Conservation (phyloP, 2,888 invertebrate species). For the Galerucella nymphaeae region DNA sequence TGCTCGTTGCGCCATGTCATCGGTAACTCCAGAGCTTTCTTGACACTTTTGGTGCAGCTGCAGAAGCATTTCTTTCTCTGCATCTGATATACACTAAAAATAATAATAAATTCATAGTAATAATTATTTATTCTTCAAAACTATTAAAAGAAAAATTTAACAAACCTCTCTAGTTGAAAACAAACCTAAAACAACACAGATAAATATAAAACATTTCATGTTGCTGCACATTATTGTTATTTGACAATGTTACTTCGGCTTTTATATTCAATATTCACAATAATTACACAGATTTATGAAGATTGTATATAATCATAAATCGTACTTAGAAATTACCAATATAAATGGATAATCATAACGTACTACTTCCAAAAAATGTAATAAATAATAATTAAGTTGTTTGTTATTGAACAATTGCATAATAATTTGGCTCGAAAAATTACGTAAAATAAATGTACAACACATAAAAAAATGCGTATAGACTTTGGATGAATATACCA, state of each 20-base stretch:
- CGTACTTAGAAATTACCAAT: not conserved
- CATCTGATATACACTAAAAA: constrained; percentile 25
- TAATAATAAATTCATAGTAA: not conserved
- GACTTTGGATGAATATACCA: no score
- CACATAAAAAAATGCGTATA: no score
- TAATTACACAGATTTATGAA: not conserved
- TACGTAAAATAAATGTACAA: no score
- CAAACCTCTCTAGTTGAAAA: constrained; percentile 1
- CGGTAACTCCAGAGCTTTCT: constrained; percentile 15
- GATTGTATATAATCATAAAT: not conserved
- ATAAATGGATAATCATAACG: not conserved
- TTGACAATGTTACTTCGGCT: not conserved
- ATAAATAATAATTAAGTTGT: not conserved
- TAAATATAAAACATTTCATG: constrained; percentile 9
- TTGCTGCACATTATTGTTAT: not conserved
- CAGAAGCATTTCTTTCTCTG: constrained; percentile 3
- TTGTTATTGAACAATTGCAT: not conserved
- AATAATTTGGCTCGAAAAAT: not conserved
- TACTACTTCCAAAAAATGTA: not conserved
- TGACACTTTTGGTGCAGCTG: constrained; percentile 20
- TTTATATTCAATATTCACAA: not conserved
- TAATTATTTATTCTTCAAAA: no score
- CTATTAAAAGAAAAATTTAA: not conserved
- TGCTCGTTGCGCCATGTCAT: constrained; percentile 21
- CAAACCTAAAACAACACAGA: not conserved